phyloP scores from a whole-genome alignment of 2,113 vertebrate genomes.

The Bombycilla garrulus region DNA sequence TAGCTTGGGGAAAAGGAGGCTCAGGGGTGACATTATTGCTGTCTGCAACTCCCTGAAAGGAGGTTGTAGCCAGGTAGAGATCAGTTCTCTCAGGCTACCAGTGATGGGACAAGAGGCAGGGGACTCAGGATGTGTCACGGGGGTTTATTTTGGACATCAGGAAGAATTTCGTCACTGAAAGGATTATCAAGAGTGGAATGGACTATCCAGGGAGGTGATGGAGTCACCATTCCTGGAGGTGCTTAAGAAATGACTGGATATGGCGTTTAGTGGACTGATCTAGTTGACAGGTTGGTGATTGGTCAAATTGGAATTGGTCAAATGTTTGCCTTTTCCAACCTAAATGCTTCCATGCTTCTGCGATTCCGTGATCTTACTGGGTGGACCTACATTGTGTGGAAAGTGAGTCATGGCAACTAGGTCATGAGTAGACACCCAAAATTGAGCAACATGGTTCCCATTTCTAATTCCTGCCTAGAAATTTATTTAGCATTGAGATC shows the following conservation, averaged over 20 bases:
- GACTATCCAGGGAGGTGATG: neutral
- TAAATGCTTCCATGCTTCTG: neutral
- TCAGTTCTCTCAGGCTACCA: neutral
- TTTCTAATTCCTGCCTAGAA: neutral
- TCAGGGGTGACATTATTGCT: neutral
- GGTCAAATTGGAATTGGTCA: neutral
- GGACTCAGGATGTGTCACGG: too few relatives aligned
- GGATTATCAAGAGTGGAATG: neutral
- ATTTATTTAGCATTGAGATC: neutral
- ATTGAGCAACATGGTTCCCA: neutral
- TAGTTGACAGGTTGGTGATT: neutral
- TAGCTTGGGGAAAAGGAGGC: neutral
- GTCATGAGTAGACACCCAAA: neutral
- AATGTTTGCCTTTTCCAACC: neutral
- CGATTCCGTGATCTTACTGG: neutral
- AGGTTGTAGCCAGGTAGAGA: neutral
- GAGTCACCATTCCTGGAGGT: neutral
- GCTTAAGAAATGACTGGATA: neutral
- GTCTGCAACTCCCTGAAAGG: neutral
- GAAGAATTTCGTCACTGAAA: neutral
- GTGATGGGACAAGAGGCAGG: neutral
- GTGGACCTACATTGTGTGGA: neutral
- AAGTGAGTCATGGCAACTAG: neutral
- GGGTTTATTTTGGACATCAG: neutral
- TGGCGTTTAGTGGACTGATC: neutral